These are phyloP conservation scores for Drosophila busckii DNA, from an alignment of 1,140 invertebrate species.

Conservation along the genomic window DNA sequence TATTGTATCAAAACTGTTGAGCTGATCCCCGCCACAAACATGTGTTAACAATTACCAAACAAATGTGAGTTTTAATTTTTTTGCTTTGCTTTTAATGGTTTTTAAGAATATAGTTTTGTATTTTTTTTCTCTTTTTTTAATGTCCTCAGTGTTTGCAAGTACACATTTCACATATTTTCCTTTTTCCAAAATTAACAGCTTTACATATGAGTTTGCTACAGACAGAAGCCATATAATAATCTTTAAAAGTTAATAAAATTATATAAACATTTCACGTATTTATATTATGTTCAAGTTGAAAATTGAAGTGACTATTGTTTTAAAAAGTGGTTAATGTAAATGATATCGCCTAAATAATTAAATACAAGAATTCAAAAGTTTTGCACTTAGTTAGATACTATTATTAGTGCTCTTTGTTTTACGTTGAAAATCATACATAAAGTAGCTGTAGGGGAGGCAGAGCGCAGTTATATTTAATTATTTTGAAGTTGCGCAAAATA, in stretches of 20 bases:
- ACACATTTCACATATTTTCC: conserved; percentile 45
- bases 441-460: conserved; percentile 2
- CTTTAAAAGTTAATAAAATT: conserved; percentile 27
- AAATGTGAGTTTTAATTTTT: conserved; percentile 27
- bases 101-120: conserved; percentile 65
- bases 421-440: conserved; percentile 11
- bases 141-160: conserved; percentile 53
- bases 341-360: conserved; percentile 60
- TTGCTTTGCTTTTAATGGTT: conserved; percentile 34
- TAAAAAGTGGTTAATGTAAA: conserved; percentile 46
- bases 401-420: neutral
- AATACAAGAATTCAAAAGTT: conserved; percentile 46
- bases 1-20: no score
- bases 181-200: conserved; percentile 53
- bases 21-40: no score
- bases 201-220: conserved; percentile 27
- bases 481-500: conserved; percentile 16
- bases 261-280: conserved; percentile 41
- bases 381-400: neutral
- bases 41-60: no score
- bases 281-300: conserved; percentile 13
- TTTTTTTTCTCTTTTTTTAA: conserved; percentile 31
- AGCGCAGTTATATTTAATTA: conserved; percentile 2
- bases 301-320: conserved; percentile 42
- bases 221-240: conserved; percentile 20